Percentiles rank a stretch among this genome's conserved stretches.
Evolutionary conservation across 2,797 vertebrate species (phyloP).

Genomic region (Argyrosomus regius): DNA sequence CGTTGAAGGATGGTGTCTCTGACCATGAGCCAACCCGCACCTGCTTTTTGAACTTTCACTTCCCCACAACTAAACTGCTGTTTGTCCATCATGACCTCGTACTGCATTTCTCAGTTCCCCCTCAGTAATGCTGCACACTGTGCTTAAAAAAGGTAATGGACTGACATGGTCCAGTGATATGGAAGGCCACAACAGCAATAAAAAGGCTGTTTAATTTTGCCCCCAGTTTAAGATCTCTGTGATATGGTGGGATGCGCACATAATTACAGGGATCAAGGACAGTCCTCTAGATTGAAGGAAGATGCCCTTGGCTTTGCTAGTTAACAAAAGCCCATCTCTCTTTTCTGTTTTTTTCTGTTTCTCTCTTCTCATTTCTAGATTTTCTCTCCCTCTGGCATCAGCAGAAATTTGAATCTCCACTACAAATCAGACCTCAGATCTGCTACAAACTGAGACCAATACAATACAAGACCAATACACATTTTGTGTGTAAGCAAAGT

Average conservation of each 20-base stretch:
- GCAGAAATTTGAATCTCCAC: constrained; percentile 29
- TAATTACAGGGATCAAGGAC: constrained; percentile 64
- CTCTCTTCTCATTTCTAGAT: constrained; percentile 27
- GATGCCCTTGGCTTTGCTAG: constrained; percentile 67
- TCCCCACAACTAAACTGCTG: constrained; percentile 33
- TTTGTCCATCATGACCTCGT: constrained; percentile 61
- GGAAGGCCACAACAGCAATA: constrained; percentile 50
- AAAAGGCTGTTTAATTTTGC: constrained; percentile 64
- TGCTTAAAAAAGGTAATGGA: constrained; percentile 58
- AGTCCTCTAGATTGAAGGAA: constrained; percentile 66
- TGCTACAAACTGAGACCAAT: no score
- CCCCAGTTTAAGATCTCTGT: constrained; percentile 60
- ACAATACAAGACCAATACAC: not conserved
- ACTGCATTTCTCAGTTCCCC: constrained; percentile 29
- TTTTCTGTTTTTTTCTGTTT: not conserved
- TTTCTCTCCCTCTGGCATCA: constrained; percentile 12
- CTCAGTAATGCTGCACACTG: constrained; percentile 11
- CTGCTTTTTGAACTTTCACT: constrained; percentile 36
- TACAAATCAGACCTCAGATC: not conserved
- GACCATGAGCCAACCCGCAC: not conserved
- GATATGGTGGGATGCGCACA: constrained; percentile 59
- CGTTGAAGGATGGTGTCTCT: not conserved
- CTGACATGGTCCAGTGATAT: constrained; percentile 33
- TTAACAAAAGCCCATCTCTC: constrained; percentile 34
- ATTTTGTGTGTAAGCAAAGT: not conserved